phyloP scores from a whole-genome alignment of 1,140 invertebrate genomes.

The Varroa destructor region DNA sequence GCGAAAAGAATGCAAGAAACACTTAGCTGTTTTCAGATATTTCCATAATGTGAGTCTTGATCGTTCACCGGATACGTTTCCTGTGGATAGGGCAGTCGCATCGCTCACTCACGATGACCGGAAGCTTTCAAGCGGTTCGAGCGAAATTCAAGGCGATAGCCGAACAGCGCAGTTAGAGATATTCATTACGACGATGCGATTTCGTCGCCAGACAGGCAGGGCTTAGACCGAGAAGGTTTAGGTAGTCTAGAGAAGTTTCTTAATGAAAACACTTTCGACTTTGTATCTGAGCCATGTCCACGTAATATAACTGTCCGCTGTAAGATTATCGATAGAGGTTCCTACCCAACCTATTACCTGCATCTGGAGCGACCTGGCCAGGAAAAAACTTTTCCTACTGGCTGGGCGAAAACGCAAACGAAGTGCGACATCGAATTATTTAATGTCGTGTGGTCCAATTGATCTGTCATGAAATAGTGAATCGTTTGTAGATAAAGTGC shows the following conservation, averaged over 20 bases:
- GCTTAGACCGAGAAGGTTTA: constrained; percentile 12
- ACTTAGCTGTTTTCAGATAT: background rate
- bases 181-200: background rate
- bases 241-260: background rate
- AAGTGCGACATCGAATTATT: constrained; percentile 47
- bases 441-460: constrained; percentile 48
- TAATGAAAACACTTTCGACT: background rate
- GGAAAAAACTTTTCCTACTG: constrained; percentile 45
- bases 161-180: constrained; percentile 6
- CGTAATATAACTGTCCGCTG: constrained; percentile 44
- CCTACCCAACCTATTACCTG: constrained; percentile 47
- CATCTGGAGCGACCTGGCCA: constrained; percentile 45
- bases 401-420: constrained; percentile 47
- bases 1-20: background rate
- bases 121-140: background rate
- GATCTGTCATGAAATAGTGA: constrained; percentile 45
- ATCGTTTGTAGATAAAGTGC: constrained; percentile 45
- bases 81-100: no score
- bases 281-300: constrained; percentile 32
- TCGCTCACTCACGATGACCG: background rate
- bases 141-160: constrained; percentile 1
- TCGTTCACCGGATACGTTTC: background rate
- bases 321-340: constrained; percentile 45
- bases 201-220: background rate
- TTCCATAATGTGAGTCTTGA: background rate